phyloP scores from a whole-genome alignment of 2,888 invertebrate genomes.

The Pemphredon lugubris region DNA sequence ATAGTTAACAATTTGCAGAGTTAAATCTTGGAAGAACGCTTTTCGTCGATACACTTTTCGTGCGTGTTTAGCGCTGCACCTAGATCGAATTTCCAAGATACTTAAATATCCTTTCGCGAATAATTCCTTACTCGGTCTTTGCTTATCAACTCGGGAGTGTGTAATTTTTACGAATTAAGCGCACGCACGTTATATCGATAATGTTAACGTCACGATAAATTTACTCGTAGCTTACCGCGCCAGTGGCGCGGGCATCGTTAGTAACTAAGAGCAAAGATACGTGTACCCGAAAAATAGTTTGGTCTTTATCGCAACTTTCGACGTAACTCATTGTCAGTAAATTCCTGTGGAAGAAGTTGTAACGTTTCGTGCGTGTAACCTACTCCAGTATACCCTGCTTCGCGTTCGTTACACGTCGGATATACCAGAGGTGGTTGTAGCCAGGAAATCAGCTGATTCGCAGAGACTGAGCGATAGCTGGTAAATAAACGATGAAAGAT shows the following conservation, averaged over 20 bases:
- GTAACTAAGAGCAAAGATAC: too few species aligned
- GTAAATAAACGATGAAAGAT: constrained; percentile 36
- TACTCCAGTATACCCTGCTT: constrained; percentile 55
- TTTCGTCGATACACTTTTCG: constrained; percentile 24
- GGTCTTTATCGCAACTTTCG: too few species aligned
- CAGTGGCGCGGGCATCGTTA: too few species aligned
- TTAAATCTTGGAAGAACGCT: neutral
- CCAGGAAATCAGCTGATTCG: constrained; percentile 10
- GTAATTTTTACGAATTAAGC: constrained; percentile 18
- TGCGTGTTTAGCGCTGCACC: constrained; percentile 25
- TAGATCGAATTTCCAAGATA: constrained; percentile 31
- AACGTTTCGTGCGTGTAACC: constrained; percentile 40
- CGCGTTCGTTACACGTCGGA: constrained; percentile 51
- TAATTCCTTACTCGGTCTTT: constrained; percentile 39
- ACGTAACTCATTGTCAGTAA: too few species aligned
- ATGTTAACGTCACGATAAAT: constrained; percentile 47
- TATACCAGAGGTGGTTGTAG: constrained; percentile 9
- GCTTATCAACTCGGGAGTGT: constrained; percentile 24
- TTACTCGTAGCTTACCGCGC: too few species aligned
- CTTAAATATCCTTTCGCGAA: constrained; percentile 36
- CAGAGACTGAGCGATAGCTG: constrained; percentile 23
- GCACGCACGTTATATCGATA: constrained; percentile 18
- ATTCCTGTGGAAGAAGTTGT: constrained; percentile 11
- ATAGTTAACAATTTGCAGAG: too few species aligned
- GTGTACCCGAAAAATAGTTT: too few species aligned